Percentiles rank a stretch among this genome's conserved stretches.
phyloP scores from a whole-genome alignment of 2,113 vertebrate genomes.

The Drymodes brunneopygia region DNA sequence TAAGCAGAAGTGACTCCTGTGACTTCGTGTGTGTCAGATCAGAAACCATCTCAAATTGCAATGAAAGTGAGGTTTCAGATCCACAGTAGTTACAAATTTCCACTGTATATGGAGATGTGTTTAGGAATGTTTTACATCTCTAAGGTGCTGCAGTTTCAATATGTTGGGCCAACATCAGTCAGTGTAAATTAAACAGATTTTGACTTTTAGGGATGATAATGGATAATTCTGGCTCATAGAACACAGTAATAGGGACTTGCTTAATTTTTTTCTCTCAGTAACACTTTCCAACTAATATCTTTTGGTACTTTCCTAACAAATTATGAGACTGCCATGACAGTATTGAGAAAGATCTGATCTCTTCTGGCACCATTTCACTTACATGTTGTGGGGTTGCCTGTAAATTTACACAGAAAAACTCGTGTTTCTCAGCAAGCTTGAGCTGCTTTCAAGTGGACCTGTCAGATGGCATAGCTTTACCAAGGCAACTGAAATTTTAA shows the following conservation, averaged over 20 bases:
- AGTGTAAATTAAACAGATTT: background rate
- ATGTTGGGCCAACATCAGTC: background rate
- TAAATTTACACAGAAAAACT: background rate
- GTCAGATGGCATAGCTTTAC: background rate
- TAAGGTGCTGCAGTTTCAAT: background rate
- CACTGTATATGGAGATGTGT: background rate
- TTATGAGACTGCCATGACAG: background rate
- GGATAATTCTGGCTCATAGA: background rate
- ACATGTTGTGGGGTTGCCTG: background rate
- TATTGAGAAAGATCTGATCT: background rate
- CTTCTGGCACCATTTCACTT: background rate
- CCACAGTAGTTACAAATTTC: background rate
- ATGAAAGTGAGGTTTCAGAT: background rate
- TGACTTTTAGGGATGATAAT: background rate
- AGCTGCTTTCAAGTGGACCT: background rate
- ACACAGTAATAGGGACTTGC: background rate
- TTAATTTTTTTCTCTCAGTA: background rate
- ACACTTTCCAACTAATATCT: background rate
- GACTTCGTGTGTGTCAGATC: fast-evolving
- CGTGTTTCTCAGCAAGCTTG: background rate
- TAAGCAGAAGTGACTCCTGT: background rate
- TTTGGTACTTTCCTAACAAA: background rate
- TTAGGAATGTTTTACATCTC: background rate
- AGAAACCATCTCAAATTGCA: background rate
- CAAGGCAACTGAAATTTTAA: background rate